Conservation (phyloP, 2,113 vertebrate species). For the Chascanopsetta lugubris region DNA sequence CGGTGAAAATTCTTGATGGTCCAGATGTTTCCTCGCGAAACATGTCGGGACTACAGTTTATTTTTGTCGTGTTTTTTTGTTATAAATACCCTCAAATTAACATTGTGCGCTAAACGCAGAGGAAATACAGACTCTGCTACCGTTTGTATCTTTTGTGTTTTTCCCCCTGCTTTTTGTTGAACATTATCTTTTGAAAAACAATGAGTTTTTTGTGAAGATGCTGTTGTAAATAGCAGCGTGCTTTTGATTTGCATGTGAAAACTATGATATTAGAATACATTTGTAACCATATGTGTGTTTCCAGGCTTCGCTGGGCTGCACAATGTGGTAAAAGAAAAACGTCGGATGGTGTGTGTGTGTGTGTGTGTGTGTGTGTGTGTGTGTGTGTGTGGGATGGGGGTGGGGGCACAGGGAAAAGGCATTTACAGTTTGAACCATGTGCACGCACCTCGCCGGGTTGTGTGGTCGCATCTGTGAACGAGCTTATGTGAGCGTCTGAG, state of each 20-base stretch:
- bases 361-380: too few relatives aligned
- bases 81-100: background rate
- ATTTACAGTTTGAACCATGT: conserved; percentile 41
- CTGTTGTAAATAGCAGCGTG: conserved; percentile 1
- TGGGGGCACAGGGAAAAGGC: conserved; percentile 14
- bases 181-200: too few relatives aligned
- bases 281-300: conserved; percentile 28
- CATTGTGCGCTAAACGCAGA: background rate
- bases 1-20: background rate
- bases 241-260: conserved; percentile 24
- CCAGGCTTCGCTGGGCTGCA: conserved; percentile 2
- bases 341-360: too few relatives aligned
- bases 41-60: background rate
- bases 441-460: conserved; percentile 49
- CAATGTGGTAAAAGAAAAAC: background rate
- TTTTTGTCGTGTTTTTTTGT: background rate
- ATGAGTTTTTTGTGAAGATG: too few relatives aligned
- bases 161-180: too few relatives aligned
- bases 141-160: background rate
- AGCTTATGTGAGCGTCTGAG: conserved; percentile 41
- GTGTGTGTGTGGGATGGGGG: conserved; percentile 11
- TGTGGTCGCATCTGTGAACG: conserved; percentile 52
- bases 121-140: background rate
- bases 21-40: conserved; percentile 1
- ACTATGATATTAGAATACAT: conserved; percentile 13